Evolutionary conservation across 2,888 invertebrate species (phyloP).

Genomic region (Drosophila prostipennis): DNA sequence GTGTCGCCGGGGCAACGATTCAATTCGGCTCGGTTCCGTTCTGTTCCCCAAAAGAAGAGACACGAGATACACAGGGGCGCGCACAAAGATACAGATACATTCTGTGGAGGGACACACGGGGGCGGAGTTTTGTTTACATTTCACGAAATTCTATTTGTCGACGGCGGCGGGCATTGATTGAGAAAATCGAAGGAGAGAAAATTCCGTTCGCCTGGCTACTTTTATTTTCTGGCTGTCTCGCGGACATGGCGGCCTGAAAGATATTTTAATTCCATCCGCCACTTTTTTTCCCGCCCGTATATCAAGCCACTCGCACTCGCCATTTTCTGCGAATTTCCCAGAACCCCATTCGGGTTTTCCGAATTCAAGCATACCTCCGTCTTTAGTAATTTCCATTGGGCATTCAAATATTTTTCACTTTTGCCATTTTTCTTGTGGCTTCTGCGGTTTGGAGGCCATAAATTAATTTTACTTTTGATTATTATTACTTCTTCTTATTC

Average conservation of each 20-base stretch:
- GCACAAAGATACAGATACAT: slow-evolving; percentile 46
- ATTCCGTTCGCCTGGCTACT: slow-evolving; percentile 29
- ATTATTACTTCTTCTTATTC: slow-evolving; percentile 71
- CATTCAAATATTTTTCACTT: slow-evolving; percentile 47
- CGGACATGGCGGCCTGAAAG: slow-evolving; percentile 63
- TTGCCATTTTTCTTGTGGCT: slow-evolving; percentile 51
- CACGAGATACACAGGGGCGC: slow-evolving; percentile 33
- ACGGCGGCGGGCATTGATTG: slow-evolving; percentile 71
- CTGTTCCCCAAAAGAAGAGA: slow-evolving; percentile 47
- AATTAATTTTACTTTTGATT: slow-evolving; percentile 77
- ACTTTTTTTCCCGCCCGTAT: slow-evolving; percentile 11
- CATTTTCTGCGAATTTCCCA: slow-evolving; percentile 62
- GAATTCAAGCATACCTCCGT: slow-evolving; percentile 19
- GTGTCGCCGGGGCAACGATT: slow-evolving; percentile 58
- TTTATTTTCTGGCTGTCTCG: slow-evolving; percentile 43
- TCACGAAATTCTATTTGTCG: slow-evolving; percentile 79
- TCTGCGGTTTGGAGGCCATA: slow-evolving; percentile 69
- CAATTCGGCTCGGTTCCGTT: slow-evolving; percentile 48
- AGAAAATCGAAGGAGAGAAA: slow-evolving; percentile 32
- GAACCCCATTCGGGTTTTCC: slow-evolving; percentile 27
- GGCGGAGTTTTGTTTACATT: slow-evolving; percentile 84
- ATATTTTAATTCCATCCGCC: slow-evolving; percentile 78
- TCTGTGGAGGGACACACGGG: slow-evolving; percentile 56
- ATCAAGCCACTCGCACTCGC: slow-evolving; percentile 71
- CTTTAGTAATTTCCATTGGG: slow-evolving; percentile 29